Base-by-base conservation (phyloP, 1,140 invertebrate species). In the Planococcus citri region DNA sequence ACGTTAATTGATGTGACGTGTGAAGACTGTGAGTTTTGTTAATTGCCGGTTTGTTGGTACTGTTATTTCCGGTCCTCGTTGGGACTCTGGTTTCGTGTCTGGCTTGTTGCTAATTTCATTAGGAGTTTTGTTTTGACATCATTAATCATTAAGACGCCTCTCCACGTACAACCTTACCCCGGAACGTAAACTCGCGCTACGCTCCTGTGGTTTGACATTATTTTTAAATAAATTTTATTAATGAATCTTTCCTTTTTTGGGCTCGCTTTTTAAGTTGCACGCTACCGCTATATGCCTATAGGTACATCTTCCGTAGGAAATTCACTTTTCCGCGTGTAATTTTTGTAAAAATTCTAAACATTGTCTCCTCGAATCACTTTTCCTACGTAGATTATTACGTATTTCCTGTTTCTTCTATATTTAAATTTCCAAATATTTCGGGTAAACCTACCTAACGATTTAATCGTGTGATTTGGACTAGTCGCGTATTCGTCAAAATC, bases 1-100 rank as follows among this genome's bases (percentile, higher is more conserved):
- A 64, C 60, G 60, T 64, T 64, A 64, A 64, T 64, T 64, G 60
- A 64, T 64, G 60, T 25, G 60, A 64, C 60, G 60, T 64, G 60
- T 27, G 60, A 64, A 64, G 60, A 64, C 20, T 64, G 60, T 64
- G 60, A 64, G 60, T 64, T 64, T 64, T 64, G 60, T 64, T 64
- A 64, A 64, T 64, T 64, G 60, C 60, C 60, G 10, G 60, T 64
- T 64, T 64, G 60, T 64, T 64, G 60, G 21, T 64, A 64, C 60
- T 25, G 60, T 64, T 64, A 64, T 64, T 64, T 64, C 60, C 60
- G 60, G 60, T 64, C 22, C 60, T 64, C 25, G 60, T 64, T 64
- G 60, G 20, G 60, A 25, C 22, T 64, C 60, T 64, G 22, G 60
- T 64, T 64, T 64, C 60, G 60, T 64, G 60, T 64, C 25, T 64